Percentiles rank a stretch among this genome's conserved stretches.
Evolutionary conservation across 2,797 vertebrate genomes (phyloP).

Genomic region (Chaenodraco wilsoni): DNA sequence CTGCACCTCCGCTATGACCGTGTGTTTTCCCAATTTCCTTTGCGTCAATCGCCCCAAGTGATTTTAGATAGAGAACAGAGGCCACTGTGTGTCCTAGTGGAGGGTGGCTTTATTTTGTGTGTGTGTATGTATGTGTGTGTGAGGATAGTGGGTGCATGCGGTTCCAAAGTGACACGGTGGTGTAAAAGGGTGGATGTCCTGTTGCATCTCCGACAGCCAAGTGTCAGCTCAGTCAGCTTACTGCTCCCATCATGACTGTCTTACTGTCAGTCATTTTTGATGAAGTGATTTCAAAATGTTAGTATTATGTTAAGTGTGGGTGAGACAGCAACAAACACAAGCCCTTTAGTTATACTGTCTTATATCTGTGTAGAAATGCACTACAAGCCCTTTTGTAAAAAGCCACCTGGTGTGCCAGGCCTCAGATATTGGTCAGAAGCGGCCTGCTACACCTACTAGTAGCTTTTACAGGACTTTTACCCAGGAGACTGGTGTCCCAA

Average conservation of each 20-base stretch:
- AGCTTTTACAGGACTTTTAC: too few species aligned
- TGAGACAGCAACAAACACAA: not conserved
- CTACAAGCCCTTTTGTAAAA: not conserved
- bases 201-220: conserved; percentile 67
- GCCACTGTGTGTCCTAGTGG: conserved; percentile 40
- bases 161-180: conserved; percentile 62
- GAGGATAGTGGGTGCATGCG: conserved; percentile 34
- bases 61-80: conserved; percentile 43
- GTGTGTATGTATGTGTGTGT: conserved; percentile 28
- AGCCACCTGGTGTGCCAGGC: not conserved
- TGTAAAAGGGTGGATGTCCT: conserved; percentile 73
- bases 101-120: conserved; percentile 29
- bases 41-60: conserved; percentile 20
- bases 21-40: conserved; percentile 32
- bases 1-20: conserved; percentile 26
- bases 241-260: conserved; percentile 22
- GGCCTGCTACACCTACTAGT: too few species aligned
- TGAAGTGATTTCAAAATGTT: not conserved
- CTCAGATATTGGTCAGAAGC: too few species aligned
- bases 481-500: too few species aligned
- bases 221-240: conserved; percentile 68
- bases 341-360: not conserved
- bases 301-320: not conserved
- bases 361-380: not conserved
- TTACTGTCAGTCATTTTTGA: conserved; percentile 27